A percentile compares a stretch with the other conserved stretches of the same genome.
These are phyloP conservation scores for Ennomos quercinarius DNA, from an alignment of 2,888 invertebrate genomes.

Conservation along the genomic window DNA sequence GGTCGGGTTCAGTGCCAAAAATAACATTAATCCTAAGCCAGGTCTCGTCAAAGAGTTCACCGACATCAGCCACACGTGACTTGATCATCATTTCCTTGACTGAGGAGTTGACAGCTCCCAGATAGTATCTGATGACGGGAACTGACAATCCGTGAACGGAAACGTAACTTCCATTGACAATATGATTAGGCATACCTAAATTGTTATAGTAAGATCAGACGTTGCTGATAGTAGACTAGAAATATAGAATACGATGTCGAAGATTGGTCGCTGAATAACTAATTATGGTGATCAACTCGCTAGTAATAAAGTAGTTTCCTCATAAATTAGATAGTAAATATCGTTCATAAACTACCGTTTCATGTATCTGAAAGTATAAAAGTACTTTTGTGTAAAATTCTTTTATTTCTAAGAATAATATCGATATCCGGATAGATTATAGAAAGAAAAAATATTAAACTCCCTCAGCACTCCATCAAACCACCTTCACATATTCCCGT, in stretches of 20 bases:
- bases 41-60: conserved; percentile 41
- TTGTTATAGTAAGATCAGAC: conserved; percentile 4
- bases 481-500: conserved; percentile 11
- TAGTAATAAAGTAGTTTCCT: too few species aligned
- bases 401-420: too few species aligned
- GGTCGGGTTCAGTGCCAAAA: conserved; percentile 65
- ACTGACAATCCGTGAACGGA: conserved; percentile 28
- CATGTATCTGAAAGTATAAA: too few species aligned
- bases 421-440: too few species aligned
- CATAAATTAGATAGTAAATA: too few species aligned
- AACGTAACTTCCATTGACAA: conserved; percentile 19
- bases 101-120: conserved; percentile 25
- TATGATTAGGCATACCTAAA: conserved; percentile 16
- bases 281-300: too few species aligned
- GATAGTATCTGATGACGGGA: conserved; percentile 39
- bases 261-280: background rate
- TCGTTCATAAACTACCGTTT: too few species aligned
- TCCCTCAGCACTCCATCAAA: conserved; percentile 13
- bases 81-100: conserved; percentile 29
- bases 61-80: conserved; percentile 41
- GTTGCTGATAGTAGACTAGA: conserved; percentile 5
- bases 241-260: background rate
- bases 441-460: background rate
- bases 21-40: conserved; percentile 47
- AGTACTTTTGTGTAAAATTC: too few species aligned